Evolutionary conservation across 2,113 vertebrate species (phyloP), one percentile per base, ranked within the genome.

Genomic region (Epinephelus moara): DNA sequence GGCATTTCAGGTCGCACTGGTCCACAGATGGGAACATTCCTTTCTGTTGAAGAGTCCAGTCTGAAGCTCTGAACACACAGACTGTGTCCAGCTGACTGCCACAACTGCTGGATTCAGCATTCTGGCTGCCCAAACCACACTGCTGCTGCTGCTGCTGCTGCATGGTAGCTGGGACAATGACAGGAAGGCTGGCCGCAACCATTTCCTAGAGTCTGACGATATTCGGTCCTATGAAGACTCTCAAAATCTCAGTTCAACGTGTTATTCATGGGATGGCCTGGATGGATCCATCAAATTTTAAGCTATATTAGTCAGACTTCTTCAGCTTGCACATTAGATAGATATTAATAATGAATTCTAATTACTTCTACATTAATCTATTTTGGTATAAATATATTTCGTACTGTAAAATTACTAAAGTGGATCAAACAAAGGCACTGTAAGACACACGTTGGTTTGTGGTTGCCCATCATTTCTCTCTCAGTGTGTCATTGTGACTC

Each of bases 21-120:
- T 68, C 60, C 49, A 71, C 60, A 21, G 71, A 77, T 66, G 33
- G 75, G 74, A 85, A 91, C 87, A 93, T 91, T 94, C 87, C 81
- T 85, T 68, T 87, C 87, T 84, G 79, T 78, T 60, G 47, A 33
- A 60, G 82, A 84, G 79, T 82, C 63, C 17, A 19, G 50, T 63
- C 61, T 52, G 75, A 78, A 70, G 33, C 82, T 76, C 66, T 57
- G 60, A 55, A 57, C 42, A 66, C n/a, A 70, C 23, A 7, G 40
- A 83, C 68, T 15, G 40, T 52, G 84, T 78, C 80, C 91, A 90
- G 70, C 67, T 52, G 69, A 82, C 82, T 60, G 63, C 82, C 90
- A 86, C 85, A 88, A 78, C 82, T 66, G 84, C 78, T 89, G 76
- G 63, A 78, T 82, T 86, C 79, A 89, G 91, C 85, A 75, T 55